Conservation (phyloP, 2,113 vertebrate species). For the Emydura subglobosa region DNA sequence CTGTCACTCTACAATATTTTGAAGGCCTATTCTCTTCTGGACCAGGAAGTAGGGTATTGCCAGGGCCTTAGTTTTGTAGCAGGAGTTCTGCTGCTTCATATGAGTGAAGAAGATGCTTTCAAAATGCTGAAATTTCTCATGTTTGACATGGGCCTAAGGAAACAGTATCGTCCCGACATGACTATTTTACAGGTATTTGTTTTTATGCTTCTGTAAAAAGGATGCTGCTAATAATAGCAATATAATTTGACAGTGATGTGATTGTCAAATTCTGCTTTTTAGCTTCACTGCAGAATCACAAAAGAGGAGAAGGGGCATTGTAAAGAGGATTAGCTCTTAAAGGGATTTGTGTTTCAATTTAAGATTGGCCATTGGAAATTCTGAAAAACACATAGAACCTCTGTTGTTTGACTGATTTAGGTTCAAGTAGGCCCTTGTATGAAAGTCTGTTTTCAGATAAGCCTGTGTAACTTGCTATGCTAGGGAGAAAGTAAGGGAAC, state of each 20-base stretch:
- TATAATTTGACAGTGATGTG: background rate
- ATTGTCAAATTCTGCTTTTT: background rate
- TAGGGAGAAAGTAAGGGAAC: background rate
- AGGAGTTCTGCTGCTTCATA: slow-evolving; percentile 84
- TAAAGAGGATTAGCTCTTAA: background rate
- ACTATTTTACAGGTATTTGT: slow-evolving; percentile 84
- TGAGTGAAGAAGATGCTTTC: slow-evolving; percentile 88
- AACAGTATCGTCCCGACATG: slow-evolving; percentile 88
- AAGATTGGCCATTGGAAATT: background rate
- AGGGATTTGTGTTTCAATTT: background rate
- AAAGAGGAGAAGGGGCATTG: background rate
- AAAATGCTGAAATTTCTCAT: slow-evolving; percentile 86
- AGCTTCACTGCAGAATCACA: background rate
- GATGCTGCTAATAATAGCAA: background rate
- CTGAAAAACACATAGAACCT: background rate
- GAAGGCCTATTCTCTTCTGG: slow-evolving; percentile 87
- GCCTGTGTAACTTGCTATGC: background rate
- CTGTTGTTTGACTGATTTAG: background rate
- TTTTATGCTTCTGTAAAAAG: background rate
- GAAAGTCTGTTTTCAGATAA: background rate
- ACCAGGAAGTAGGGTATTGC: slow-evolving; percentile 87
- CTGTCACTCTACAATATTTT: slow-evolving; percentile 87
- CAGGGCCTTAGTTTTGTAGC: slow-evolving; percentile 88
- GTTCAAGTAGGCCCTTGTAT: background rate
- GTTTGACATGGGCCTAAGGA: slow-evolving; percentile 85